phyloP scores from a whole-genome alignment of 2,797 vertebrate genomes.

The Anguilla anguilla region DNA sequence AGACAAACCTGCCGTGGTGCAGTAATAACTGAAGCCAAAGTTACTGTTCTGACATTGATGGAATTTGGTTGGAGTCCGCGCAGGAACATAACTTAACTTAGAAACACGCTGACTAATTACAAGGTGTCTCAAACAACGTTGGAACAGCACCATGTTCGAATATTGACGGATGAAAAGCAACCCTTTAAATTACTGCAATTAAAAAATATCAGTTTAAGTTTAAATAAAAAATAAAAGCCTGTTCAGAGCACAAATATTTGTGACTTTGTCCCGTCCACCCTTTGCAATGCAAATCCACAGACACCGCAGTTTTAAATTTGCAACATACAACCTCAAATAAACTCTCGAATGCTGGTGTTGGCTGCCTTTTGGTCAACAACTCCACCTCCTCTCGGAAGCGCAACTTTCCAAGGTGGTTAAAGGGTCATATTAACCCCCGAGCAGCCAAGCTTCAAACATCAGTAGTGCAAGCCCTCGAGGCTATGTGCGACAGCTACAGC shows the following conservation, averaged over 20 bases:
- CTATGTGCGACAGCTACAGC: too few species aligned
- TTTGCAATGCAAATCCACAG: not conserved
- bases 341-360: not conserved
- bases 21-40: constrained; percentile 3
- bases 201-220: not conserved
- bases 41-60: constrained; percentile 9
- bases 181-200: not conserved
- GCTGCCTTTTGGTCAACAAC: not conserved
- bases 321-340: not conserved
- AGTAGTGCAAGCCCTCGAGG: not conserved
- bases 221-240: not conserved
- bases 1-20: constrained; percentile 28
- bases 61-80: not conserved
- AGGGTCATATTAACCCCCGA: not conserved
- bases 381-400: constrained; percentile 5
- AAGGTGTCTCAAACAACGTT: constrained; percentile 24
- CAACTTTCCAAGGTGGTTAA: constrained; percentile 3
- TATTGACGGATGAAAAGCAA: not conserved
- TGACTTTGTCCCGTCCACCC: not conserved
- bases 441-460: not conserved
- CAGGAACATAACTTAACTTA: not conserved
- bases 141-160: constrained; percentile 30
- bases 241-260: not conserved
- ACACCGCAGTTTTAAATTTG: not conserved
- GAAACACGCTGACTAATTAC: constrained; percentile 17